Conservation (phyloP, 2,888 invertebrate genomes). For the Ichneumoninae sp. region DNA sequence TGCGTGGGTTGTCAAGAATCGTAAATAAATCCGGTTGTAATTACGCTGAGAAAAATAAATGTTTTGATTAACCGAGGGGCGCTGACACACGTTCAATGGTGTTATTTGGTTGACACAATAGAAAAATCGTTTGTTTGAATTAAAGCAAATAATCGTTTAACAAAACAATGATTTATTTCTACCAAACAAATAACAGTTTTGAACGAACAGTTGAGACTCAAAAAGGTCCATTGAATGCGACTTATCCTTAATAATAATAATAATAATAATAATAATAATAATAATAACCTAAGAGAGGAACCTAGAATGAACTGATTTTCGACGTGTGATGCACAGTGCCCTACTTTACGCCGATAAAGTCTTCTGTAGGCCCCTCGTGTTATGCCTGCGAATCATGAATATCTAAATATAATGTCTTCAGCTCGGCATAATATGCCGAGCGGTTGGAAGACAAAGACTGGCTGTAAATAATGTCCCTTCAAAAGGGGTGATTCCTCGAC, state of each 20-base stretch:
- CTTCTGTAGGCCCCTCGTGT: slow-evolving; percentile 6
- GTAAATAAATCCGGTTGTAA: too few species aligned
- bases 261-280: not conserved
- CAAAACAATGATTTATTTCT: too few species aligned
- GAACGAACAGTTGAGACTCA: not conserved
- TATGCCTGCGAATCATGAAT: slow-evolving; percentile 68
- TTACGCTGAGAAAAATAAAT: too few species aligned
- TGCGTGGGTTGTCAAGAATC: too few species aligned
- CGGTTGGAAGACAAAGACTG: slow-evolving; percentile 70
- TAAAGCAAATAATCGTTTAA: too few species aligned
- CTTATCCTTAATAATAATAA: too few species aligned
- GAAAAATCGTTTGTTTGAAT: too few species aligned
- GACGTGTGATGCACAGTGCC: not conserved
- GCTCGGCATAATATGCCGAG: not conserved
- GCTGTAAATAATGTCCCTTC: slow-evolving; percentile 70
- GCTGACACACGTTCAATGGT: too few species aligned
- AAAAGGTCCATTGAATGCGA: not conserved
- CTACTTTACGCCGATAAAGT: slow-evolving; percentile 7
- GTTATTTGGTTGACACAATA: too few species aligned
- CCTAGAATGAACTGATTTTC: not conserved
- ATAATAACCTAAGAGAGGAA: not conserved
- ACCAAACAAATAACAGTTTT: too few species aligned
- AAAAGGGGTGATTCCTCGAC: slow-evolving; percentile 22
- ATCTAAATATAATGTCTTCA: slow-evolving; percentile 71
- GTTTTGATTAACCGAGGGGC: too few species aligned